Conservation (phyloP, 2,888 invertebrate genomes). For the Strigamia crassipes region DNA sequence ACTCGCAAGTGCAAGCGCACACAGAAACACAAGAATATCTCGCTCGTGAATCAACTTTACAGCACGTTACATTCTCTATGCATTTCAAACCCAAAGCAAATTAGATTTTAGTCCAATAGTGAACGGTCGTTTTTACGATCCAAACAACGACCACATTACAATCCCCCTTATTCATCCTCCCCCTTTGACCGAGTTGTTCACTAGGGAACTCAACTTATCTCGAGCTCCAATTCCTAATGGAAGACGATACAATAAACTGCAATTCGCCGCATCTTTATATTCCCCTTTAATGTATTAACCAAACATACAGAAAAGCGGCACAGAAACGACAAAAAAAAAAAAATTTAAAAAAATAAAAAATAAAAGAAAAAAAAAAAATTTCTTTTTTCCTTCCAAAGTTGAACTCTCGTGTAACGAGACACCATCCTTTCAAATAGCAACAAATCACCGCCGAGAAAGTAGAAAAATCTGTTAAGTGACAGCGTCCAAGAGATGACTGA, state of each 20-base stretch:
- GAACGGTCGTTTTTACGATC: constrained; percentile 21
- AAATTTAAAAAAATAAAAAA: not conserved
- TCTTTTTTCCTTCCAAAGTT: not conserved
- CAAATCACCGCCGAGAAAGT: not conserved
- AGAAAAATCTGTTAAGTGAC: not conserved
- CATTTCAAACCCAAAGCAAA: constrained; percentile 16
- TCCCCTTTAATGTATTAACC: constrained; percentile 21
- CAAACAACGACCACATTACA: constrained; percentile 21
- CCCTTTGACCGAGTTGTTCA: not conserved
- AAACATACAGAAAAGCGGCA: constrained; percentile 21
- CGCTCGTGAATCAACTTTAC: constrained; percentile 29
- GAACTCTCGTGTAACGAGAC: not conserved
- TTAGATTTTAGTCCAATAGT: constrained; percentile 12
- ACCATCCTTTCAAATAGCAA: not conserved
- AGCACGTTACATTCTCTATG: constrained; percentile 29
- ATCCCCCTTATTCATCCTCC: not conserved
- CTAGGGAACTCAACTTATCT: constrained; percentile 6
- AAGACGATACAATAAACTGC: constrained; percentile 21
- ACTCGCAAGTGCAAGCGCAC: not conserved
- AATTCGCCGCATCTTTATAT: constrained; percentile 21
- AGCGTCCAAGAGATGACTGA: not conserved
- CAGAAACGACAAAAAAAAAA: not conserved
- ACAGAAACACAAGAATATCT: constrained; percentile 6
- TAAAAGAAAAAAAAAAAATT: no score
- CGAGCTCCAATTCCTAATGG: constrained; percentile 12